Evolutionary conservation across 2,113 vertebrate genomes (phyloP).

Genomic region (Alethe castanea): DNA sequence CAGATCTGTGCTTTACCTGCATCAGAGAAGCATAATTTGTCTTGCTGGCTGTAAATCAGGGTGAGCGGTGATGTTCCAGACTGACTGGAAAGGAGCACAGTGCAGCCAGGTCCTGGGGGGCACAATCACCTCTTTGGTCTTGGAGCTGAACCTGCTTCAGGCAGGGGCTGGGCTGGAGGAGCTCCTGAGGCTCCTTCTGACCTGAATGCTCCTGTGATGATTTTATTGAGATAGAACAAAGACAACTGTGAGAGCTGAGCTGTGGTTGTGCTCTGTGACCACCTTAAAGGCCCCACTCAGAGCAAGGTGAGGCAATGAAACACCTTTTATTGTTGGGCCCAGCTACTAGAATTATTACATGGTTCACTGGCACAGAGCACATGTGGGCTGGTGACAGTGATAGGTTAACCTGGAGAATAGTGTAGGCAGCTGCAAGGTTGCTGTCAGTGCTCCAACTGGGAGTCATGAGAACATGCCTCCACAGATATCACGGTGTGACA

Average conservation of each 20-base stretch:
- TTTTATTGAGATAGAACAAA: neutral
- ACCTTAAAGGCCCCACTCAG: neutral
- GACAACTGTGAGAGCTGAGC: rapidly evolving
- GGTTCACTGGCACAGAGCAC: neutral
- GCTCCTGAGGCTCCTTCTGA: neutral
- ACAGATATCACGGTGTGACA: neutral
- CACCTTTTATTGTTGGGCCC: neutral
- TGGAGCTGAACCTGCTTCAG: neutral
- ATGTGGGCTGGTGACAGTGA: neutral
- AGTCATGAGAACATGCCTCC: neutral
- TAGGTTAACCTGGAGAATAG: neutral
- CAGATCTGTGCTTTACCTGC: constrained; percentile 17
- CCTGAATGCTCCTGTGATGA: neutral
- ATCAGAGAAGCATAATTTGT: neutral
- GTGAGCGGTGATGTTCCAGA: neutral
- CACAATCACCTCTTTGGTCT: rapidly evolving
- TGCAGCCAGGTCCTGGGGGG: neutral
- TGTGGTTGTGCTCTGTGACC: neutral
- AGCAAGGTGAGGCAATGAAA: neutral
- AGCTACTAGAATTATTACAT: neutral
- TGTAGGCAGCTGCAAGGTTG: neutral
- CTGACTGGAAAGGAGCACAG: neutral
- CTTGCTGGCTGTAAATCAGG: neutral
- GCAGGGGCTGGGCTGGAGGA: neutral
- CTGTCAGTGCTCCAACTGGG: rapidly evolving